phyloP scores from a whole-genome alignment of 2,888 invertebrate genomes.

The Apotomis betuletana region DNA sequence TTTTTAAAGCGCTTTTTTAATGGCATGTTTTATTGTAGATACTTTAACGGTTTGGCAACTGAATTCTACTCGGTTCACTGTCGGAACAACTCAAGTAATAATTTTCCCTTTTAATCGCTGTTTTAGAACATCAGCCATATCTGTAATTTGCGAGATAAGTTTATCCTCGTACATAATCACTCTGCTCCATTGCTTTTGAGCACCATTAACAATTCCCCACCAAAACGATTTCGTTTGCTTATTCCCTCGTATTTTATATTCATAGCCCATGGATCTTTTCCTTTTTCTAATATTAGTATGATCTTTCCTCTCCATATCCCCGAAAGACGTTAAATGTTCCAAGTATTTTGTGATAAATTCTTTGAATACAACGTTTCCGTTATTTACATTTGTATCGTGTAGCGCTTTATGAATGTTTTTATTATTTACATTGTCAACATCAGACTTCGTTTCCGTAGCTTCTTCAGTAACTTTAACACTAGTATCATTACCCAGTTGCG shows the following conservation, averaged over 20 bases:
- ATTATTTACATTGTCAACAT: background rate
- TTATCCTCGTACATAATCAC: background rate
- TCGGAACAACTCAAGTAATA: background rate
- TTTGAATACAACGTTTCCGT: background rate
- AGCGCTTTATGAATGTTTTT: background rate
- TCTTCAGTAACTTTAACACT: background rate
- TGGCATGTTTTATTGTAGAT: too few relatives aligned
- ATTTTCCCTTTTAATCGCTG: background rate
- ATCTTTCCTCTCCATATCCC: background rate
- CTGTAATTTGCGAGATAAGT: background rate
- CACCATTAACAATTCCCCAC: constrained; percentile 11
- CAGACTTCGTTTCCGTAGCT: background rate
- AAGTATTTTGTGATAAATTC: background rate
- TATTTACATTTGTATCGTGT: background rate
- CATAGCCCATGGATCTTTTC: background rate
- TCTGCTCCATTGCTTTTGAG: constrained; percentile 14
- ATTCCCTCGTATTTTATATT: constrained; percentile 3
- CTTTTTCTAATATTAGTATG: background rate
- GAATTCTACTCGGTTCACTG: background rate
- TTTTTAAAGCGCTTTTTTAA: too few relatives aligned
- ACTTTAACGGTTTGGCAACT: background rate
- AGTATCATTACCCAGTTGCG: background rate
- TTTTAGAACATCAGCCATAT: background rate
- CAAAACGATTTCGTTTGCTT: constrained; percentile 17
- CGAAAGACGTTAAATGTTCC: background rate